These are phyloP conservation scores for Sakesphorus luctuosus DNA, from an alignment of 2,113 vertebrate species.

Conservation along the genomic window DNA sequence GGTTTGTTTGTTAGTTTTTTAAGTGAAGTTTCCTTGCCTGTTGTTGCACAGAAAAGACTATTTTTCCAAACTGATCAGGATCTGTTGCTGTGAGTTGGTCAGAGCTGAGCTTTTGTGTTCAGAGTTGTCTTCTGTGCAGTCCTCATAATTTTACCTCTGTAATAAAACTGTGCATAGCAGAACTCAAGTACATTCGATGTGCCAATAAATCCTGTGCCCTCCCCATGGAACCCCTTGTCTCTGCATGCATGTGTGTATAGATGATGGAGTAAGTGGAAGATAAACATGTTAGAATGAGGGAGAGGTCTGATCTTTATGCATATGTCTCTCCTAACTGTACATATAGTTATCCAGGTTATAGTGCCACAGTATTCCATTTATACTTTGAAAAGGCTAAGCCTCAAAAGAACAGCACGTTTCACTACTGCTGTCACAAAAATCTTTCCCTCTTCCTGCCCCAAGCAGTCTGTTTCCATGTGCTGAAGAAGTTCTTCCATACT, in stretches of 20 bases:
- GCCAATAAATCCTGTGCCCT: not conserved
- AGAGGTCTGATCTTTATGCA: not conserved
- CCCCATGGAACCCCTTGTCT: not conserved
- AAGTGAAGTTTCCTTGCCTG: not conserved
- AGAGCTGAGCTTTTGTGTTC: not conserved
- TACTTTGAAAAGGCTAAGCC: slow-evolving; percentile 3
- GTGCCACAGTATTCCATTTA: not conserved
- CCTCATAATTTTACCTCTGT: not conserved
- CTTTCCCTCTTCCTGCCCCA: not conserved
- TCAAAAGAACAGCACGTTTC: not conserved
- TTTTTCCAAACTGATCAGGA: not conserved
- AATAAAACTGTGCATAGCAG: not conserved
- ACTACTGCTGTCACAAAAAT: not conserved
- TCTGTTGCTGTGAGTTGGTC: not conserved
- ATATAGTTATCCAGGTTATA: not conserved
- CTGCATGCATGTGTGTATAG: not conserved
- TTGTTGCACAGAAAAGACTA: not conserved
- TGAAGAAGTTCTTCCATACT: not conserved
- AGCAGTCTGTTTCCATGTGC: not conserved
- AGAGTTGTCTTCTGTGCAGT: not conserved
- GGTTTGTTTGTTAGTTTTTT: not conserved
- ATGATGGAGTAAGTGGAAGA: not conserved
- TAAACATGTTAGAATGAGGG: not conserved
- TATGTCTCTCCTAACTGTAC: not conserved
- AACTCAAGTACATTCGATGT: not conserved